Percentiles rank a stretch among this genome's conserved stretches.
Evolutionary conservation across 2,797 vertebrate species (phyloP).

Genomic region (Spea hammondii): DNA sequence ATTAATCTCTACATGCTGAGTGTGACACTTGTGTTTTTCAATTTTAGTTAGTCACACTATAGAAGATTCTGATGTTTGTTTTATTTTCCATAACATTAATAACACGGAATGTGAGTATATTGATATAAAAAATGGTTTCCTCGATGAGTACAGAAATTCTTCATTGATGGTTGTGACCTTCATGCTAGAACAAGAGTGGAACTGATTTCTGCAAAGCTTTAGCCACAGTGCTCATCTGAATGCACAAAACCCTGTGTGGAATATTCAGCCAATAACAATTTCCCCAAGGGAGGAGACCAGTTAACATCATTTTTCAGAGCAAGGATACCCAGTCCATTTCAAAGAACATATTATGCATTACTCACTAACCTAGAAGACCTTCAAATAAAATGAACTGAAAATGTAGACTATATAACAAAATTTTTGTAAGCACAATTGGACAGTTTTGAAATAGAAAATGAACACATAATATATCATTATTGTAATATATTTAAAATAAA

Average conservation of each 20-base stretch:
- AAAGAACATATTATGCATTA: slow-evolving; percentile 38
- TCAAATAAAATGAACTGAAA: slow-evolving; percentile 44
- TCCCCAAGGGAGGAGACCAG: slow-evolving; percentile 40
- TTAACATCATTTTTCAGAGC: slow-evolving; percentile 47
- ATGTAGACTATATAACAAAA: slow-evolving; percentile 20
- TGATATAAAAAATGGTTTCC: slow-evolving; percentile 32
- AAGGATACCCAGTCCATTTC: slow-evolving; percentile 42
- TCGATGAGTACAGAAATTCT: slow-evolving; percentile 24
- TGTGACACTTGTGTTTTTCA: too few species aligned
- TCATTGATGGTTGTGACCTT: slow-evolving; percentile 45
- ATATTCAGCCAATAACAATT: slow-evolving; percentile 48
- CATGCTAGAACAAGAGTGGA: slow-evolving; percentile 41
- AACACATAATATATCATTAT: not conserved
- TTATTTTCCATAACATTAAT: not conserved
- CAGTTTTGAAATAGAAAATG: not conserved
- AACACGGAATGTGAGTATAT: not conserved
- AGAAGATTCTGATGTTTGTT: too few species aligned
- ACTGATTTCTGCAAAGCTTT: slow-evolving; percentile 38
- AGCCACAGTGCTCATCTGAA: slow-evolving; percentile 43
- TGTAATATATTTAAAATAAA: not conserved
- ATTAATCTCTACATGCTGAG: too few species aligned
- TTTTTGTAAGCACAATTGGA: not conserved
- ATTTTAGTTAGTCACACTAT: too few species aligned
- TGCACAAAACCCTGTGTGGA: slow-evolving; percentile 42
- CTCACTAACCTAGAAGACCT: slow-evolving; percentile 35